phyloP scores from a whole-genome alignment of 2,113 vertebrate species.

The Atlantisia rogersi region DNA sequence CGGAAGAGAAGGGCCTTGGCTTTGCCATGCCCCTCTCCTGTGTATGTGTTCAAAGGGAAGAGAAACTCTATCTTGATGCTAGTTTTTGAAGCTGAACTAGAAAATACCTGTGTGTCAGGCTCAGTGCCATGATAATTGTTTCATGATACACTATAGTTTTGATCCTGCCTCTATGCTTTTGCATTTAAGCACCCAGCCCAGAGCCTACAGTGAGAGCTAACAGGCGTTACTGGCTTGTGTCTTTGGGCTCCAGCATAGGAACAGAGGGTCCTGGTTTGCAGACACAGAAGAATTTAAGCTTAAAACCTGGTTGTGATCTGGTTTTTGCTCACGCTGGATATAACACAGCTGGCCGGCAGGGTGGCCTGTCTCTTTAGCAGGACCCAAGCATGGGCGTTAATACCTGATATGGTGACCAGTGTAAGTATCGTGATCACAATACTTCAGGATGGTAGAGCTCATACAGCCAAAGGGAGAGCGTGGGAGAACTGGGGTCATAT shows the following conservation, averaged over 20 bases:
- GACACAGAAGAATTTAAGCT: neutral
- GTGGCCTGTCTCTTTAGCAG: neutral
- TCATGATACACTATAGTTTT: neutral
- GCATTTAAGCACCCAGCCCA: accelerated
- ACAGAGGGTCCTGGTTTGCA: neutral
- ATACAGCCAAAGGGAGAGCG: neutral
- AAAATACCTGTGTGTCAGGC: neutral
- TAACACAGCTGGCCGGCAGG: neutral
- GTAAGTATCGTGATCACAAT: accelerated
- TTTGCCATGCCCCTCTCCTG: neutral
- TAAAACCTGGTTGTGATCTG: neutral
- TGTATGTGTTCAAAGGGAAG: neutral
- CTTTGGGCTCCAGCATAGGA: neutral
- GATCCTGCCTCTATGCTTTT: neutral
- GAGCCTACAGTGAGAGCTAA: neutral
- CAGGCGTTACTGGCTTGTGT: accelerated
- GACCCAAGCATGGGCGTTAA: accelerated
- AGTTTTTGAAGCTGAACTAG: neutral
- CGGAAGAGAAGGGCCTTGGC: neutral
- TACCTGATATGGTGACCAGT: accelerated
- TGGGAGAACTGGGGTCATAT: accelerated
- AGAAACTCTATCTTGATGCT: neutral
- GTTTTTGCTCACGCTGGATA: neutral
- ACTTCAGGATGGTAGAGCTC: neutral
- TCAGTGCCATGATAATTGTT: neutral